Conservation (phyloP, 1,140 invertebrate species). For the Drosophila dunni region DNA sequence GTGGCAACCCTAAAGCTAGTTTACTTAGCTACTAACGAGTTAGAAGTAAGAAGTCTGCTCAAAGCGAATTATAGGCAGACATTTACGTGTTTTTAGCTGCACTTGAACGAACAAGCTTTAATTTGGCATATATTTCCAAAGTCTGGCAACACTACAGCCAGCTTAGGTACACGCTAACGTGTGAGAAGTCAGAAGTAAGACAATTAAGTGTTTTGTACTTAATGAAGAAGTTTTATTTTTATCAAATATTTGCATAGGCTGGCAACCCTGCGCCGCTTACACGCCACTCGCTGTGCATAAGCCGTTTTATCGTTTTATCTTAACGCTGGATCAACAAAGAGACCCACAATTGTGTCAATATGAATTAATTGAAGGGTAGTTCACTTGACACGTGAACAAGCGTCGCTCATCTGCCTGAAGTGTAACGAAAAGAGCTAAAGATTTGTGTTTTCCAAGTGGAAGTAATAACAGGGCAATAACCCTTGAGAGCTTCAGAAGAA, state of each 20-base stretch:
- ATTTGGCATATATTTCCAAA: constrained; percentile 14
- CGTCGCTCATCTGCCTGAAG: constrained; percentile 2
- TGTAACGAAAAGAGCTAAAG: not conserved
- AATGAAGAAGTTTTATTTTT: not conserved
- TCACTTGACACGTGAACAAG: constrained; percentile 54
- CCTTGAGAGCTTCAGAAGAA: constrained; percentile 2
- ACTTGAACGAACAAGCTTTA: not conserved
- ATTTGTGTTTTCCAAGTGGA: constrained; percentile 4
- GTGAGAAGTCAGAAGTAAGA: not conserved
- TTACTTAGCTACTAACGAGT: not conserved
- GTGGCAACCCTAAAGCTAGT: constrained; percentile 2
- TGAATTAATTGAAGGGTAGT: constrained; percentile 57
- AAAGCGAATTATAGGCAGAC: not conserved
- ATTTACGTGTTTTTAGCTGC: not conserved
- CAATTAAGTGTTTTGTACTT: not conserved
- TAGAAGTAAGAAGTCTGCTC: too few species aligned
- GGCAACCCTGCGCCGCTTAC: not conserved
- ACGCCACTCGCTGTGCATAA: not conserved
- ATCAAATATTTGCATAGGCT: constrained; percentile 12
- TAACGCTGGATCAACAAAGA: constrained; percentile 6
- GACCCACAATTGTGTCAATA: constrained; percentile 59
- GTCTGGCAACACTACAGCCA: not conserved
- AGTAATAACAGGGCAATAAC: constrained; percentile 23
- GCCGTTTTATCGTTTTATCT: too few species aligned
- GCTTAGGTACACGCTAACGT: not conserved